Base-by-base conservation (phyloP, 2,113 vertebrate genomes). In the Clarias batrachus region DNA sequence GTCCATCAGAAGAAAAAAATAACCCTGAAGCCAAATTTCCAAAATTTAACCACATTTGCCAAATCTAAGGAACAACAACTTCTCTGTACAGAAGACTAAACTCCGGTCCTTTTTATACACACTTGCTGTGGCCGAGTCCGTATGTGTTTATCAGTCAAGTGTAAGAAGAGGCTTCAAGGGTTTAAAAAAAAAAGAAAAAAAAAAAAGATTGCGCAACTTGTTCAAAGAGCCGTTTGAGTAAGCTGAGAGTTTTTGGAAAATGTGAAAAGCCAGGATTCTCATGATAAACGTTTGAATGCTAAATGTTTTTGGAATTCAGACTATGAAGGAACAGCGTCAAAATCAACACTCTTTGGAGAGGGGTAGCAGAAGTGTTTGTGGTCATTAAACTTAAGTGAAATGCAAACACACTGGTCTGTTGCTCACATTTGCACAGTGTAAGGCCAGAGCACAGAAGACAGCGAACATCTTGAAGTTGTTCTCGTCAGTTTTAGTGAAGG, bases 381-480 rank as follows among this genome's bases (percentile, higher is more conserved):
- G 62, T 90, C 88, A 91, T 93, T 88, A 94, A 94, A 92, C 89
- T 89, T 88, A 48, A 48, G 48, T 48, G 41, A 41, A 41, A 41
- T 41, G 41, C 41, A 19, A 25, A 79, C 37, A 63, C 8, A 25
- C 30, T 41, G 25, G 56, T 63, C 21, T 33, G 16, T 23, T 73
- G 96, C 98, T 98, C 91, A 99, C 98, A 77, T 99, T 99, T 95
- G 98, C 98, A 96, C 98, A 99, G 97, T 99, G 98, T 95, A 99
- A 96, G 96, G 98, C 98, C 93, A 99, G 92, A 90, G 98, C 98
- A 91, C 98, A 99, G 91, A 99, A 99, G 95, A 99, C 98, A 25
- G 98, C 98, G 90, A 99, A 99, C 97, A 99, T 99, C 94, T 99
- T 99, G 94, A 99, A 99, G 96, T 99, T 99, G 96, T 99, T 99